Percentiles rank a stretch among this genome's conserved stretches.
Evolutionary conservation across 2,797 vertebrate genomes (phyloP).

Genomic region (Trichosurus vulpecula): DNA sequence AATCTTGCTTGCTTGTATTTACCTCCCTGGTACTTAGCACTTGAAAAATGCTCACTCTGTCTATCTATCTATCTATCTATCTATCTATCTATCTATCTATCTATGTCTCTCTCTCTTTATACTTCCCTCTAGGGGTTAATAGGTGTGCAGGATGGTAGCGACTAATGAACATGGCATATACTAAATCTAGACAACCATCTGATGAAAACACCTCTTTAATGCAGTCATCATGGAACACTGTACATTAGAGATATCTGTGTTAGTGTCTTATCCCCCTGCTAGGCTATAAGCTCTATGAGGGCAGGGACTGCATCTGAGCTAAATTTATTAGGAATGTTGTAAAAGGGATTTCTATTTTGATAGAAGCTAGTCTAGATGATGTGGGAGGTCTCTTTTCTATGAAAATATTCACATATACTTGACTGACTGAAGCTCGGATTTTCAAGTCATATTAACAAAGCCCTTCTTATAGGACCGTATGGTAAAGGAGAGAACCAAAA

Average conservation of each 20-base stretch:
- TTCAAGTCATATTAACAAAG: neutral
- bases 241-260: neutral
- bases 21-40: neutral
- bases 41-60: neutral
- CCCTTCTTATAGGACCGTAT: neutral
- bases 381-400: neutral
- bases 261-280: neutral
- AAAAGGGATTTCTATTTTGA: neutral
- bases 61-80: neutral
- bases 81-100: too few species aligned
- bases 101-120: neutral
- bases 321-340: neutral
- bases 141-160: neutral
- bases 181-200: neutral
- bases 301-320: neutral
- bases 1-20: neutral
- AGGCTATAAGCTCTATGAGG: neutral
- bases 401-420: neutral
- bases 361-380: neutral
- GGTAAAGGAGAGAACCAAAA: neutral
- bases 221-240: neutral
- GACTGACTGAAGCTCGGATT: neutral
- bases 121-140: neutral
- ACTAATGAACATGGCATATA: neutral
- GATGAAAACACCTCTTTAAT: neutral